These are phyloP conservation scores for Machimus atricapillus DNA, from an alignment of 2,888 invertebrate genomes.

Conservation along the genomic window DNA sequence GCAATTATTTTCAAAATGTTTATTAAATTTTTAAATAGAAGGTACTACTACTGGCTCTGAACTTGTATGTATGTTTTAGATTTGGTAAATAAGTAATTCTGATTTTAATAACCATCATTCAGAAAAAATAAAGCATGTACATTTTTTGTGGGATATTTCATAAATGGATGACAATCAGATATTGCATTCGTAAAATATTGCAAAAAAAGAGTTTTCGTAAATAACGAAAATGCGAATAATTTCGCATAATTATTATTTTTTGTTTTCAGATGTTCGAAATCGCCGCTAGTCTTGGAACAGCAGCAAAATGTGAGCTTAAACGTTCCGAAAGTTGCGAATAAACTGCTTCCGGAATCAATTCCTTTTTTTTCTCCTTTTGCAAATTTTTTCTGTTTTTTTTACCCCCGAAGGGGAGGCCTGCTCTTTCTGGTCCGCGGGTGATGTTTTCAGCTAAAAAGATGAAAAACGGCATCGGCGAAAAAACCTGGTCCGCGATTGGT, in stretches of 20 bases:
- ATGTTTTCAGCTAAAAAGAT: constrained; percentile 13
- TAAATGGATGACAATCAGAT: too few species aligned
- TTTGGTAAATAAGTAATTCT: too few species aligned
- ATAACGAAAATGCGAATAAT: neutral
- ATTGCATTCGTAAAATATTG: too few species aligned
- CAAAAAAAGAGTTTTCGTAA: neutral
- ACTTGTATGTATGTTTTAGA: too few species aligned
- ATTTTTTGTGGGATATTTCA: too few species aligned
- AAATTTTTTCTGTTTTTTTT: neutral
- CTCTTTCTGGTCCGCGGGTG: neutral
- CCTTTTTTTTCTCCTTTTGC: neutral
- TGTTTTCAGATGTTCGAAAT: neutral
- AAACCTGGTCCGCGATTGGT: constrained; percentile 10
- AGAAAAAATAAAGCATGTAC: too few species aligned
- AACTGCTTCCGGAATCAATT: constrained; percentile 14
- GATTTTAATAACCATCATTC: too few species aligned
- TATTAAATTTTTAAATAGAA: too few species aligned
- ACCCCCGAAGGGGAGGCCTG: neutral
- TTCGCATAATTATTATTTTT: neutral
- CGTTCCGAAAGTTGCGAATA: constrained; percentile 6
- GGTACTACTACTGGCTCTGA: too few species aligned
- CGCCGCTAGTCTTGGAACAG: neutral
- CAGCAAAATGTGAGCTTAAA: neutral
- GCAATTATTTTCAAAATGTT: too few species aligned
- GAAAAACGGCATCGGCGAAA: constrained; percentile 3